Evolutionary conservation across 2,797 vertebrate species (phyloP).

Genomic region (Graptemys geographica): DNA sequence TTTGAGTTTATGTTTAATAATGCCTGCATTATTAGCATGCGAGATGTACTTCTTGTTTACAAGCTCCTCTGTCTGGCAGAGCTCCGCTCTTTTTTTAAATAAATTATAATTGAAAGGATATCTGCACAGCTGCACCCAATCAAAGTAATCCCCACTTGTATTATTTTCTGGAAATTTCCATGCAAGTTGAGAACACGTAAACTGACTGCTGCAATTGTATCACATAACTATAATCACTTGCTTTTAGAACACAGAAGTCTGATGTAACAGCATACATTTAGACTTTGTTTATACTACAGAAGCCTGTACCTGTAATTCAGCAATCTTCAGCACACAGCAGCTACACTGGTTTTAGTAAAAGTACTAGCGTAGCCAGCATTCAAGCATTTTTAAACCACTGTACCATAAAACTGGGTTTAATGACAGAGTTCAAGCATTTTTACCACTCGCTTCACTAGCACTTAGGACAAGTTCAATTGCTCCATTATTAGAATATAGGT

Average conservation of each 20-base stretch:
- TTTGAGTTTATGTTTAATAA: neutral
- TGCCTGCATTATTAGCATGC: neutral
- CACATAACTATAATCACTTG: neutral
- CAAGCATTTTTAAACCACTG: neutral
- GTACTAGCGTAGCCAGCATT: neutral
- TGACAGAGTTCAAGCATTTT: neutral
- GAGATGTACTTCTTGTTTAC: neutral
- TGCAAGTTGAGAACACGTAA: conserved; percentile 6
- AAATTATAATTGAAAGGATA: neutral
- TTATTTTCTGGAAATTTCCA: neutral
- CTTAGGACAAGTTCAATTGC: neutral
- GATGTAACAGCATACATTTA: neutral
- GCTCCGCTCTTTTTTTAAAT: neutral
- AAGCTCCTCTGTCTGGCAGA: neutral
- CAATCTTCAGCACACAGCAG: neutral
- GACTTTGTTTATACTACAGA: neutral
- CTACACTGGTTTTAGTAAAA: neutral
- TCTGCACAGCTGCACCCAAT: conserved; percentile 15
- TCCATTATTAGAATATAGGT: neutral
- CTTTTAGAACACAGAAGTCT: neutral
- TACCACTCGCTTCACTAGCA: neutral
- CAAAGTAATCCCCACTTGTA: neutral
- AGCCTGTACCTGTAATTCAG: neutral
- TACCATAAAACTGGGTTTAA: neutral
- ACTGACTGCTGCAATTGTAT: neutral